Conservation (phyloP, 2,888 invertebrate genomes). For the Amphiduros pacificus region DNA sequence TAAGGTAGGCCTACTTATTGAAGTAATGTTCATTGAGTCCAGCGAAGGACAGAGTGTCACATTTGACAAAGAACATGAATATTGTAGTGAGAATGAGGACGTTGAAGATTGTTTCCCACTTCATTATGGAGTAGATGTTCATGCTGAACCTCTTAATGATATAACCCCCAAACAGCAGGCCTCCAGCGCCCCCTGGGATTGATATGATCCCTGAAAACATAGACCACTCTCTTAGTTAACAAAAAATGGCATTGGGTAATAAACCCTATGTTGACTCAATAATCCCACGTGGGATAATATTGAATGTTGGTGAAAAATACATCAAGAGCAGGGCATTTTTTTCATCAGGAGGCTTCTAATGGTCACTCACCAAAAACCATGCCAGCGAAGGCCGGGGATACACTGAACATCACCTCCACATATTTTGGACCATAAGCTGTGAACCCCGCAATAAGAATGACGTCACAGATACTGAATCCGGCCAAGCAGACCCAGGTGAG, state of each 20-base stretch:
- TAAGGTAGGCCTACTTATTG: not conserved
- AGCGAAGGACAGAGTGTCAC: constrained; percentile 4
- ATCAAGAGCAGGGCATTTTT: no score
- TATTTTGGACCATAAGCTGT: constrained; percentile 32
- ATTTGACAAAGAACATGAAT: constrained; percentile 8
- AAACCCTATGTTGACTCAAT: no score
- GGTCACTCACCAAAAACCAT: constrained; percentile 30
- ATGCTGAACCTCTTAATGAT: constrained; percentile 14
- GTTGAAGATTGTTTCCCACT: constrained; percentile 1
- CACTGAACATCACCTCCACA: constrained; percentile 27
- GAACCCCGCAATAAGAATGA: constrained; percentile 28
- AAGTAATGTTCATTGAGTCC: constrained; percentile 13
- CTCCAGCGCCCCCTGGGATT: constrained; percentile 16
- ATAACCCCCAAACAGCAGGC: constrained; percentile 7
- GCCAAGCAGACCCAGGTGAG: constrained; percentile 28
- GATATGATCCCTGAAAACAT: constrained; percentile 10
- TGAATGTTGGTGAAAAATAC: no score
- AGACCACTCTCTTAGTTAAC: no score
- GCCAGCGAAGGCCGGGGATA: constrained; percentile 26
- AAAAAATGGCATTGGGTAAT: no score
- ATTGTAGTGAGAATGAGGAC: not conserved
- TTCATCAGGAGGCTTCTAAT: no score
- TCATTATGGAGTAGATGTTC: constrained; percentile 9
- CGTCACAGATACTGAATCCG: constrained; percentile 20
- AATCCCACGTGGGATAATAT: no score